These are phyloP conservation scores for Hesperophylax magnus DNA, from an alignment of 1,140 invertebrate species.

Conservation along the genomic window DNA sequence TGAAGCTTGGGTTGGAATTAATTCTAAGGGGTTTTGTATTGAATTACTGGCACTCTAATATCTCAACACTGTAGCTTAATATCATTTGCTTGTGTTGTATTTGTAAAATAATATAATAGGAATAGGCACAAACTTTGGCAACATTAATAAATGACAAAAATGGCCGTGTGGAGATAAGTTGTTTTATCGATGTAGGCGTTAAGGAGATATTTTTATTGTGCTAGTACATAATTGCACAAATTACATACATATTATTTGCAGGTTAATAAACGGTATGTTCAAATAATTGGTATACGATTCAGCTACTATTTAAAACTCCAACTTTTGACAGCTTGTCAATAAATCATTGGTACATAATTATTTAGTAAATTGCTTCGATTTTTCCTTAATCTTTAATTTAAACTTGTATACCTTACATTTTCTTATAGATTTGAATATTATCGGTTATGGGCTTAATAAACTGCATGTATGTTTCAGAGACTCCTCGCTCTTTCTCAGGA, in stretches of 20 bases:
- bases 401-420: not conserved
- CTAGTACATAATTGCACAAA: slow-evolving; percentile 16
- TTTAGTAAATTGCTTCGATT: slow-evolving; percentile 8
- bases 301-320: not conserved
- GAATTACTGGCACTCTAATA: no score
- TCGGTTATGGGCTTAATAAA: slow-evolving; percentile 46
- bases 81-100: no score
- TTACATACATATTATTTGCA: not conserved
- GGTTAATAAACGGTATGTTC: slow-evolving; percentile 20
- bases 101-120: no score
- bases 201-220: slow-evolving; percentile 7
- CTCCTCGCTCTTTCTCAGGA: slow-evolving; percentile 35
- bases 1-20: no score
- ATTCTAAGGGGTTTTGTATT: no score
- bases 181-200: slow-evolving; percentile 29
- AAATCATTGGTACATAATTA: slow-evolving; percentile 15
- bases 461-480: slow-evolving; percentile 52
- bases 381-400: not conserved
- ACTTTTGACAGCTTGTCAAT: slow-evolving; percentile 10
- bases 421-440: not conserved
- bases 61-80: no score
- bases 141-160: slow-evolving; percentile 30
- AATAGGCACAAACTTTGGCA: not conserved
- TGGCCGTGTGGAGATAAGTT: slow-evolving; percentile 20
- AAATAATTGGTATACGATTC: not conserved